Evolutionary conservation across 2,113 vertebrate genomes (phyloP).

Genomic region (Dasypus novemcinctus): DNA sequence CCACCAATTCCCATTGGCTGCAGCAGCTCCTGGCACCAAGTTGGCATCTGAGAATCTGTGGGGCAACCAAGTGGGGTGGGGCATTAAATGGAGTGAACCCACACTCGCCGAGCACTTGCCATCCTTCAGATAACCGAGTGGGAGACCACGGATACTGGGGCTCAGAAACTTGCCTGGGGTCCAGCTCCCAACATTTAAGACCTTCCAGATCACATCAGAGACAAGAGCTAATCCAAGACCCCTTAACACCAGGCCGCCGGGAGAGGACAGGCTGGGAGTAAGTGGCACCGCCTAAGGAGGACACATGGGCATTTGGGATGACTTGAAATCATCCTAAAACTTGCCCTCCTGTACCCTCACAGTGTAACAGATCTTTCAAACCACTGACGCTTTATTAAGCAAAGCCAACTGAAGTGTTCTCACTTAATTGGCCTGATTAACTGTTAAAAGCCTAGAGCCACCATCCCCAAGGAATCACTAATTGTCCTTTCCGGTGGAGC

Average conservation of each 20-base stretch:
- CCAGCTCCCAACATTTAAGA: not conserved
- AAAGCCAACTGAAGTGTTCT: not conserved
- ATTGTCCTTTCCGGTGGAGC: not conserved
- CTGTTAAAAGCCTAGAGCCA: conserved; percentile 34
- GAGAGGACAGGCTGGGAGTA: not conserved
- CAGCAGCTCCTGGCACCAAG: conserved; percentile 3
- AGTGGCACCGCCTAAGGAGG: not conserved
- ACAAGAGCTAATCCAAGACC: not conserved
- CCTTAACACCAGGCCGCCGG: not conserved
- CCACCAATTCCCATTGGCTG: not conserved
- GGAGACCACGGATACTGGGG: not conserved
- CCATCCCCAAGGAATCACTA: conserved; percentile 21
- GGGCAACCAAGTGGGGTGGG: not conserved
- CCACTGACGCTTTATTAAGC: conserved; percentile 19
- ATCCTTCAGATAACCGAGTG: not conserved
- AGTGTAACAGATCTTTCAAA: not conserved
- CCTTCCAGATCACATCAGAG: not conserved
- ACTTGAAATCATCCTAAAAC: not conserved
- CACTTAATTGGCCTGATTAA: conserved; percentile 53
- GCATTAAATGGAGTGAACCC: not conserved
- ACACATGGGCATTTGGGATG: not conserved
- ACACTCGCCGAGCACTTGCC: not conserved
- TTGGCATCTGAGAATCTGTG: not conserved
- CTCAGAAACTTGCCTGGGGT: not conserved
- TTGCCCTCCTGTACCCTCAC: not conserved